These are phyloP conservation scores for Glaucomys volans DNA, from an alignment of 2,113 vertebrate genomes.

Conservation along the genomic window DNA sequence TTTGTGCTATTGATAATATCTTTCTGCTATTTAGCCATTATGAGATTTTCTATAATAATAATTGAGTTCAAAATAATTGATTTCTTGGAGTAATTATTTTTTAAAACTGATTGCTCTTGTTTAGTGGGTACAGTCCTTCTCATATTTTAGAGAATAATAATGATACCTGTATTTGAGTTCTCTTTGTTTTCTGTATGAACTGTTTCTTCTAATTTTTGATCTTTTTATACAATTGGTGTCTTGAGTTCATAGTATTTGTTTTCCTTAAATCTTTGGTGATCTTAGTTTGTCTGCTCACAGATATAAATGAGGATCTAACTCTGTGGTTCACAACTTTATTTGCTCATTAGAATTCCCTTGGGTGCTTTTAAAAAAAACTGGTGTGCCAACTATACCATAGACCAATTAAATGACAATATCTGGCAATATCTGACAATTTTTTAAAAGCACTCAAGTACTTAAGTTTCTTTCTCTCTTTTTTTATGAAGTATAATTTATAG, in stretches of 20 bases:
- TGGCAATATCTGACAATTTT: too few species aligned
- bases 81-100: not conserved
- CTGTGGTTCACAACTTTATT: not conserved
- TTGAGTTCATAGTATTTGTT: conserved; percentile 12
- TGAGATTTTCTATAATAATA: not conserved
- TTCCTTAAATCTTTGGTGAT: not conserved
- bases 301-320: not conserved
- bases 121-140: not conserved
- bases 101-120: not conserved
- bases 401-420: conserved; percentile 21
- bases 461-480: not conserved
- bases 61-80: not conserved
- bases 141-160: not conserved
- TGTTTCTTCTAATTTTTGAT: not conserved
- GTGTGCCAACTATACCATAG: not conserved
- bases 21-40: not conserved
- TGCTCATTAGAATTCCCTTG: conserved; percentile 26
- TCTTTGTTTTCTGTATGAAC: not conserved
- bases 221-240: not conserved
- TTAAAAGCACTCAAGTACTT: not conserved
- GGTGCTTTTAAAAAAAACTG: not conserved
- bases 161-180: not conserved
- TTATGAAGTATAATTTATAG: not conserved
- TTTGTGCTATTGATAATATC: not conserved
- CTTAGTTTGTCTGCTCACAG: not conserved